Percentiles rank a stretch among this genome's conserved stretches.
These are phyloP conservation scores for Riparia riparia DNA, from an alignment of 2,113 vertebrate genomes.

Conservation along the genomic window DNA sequence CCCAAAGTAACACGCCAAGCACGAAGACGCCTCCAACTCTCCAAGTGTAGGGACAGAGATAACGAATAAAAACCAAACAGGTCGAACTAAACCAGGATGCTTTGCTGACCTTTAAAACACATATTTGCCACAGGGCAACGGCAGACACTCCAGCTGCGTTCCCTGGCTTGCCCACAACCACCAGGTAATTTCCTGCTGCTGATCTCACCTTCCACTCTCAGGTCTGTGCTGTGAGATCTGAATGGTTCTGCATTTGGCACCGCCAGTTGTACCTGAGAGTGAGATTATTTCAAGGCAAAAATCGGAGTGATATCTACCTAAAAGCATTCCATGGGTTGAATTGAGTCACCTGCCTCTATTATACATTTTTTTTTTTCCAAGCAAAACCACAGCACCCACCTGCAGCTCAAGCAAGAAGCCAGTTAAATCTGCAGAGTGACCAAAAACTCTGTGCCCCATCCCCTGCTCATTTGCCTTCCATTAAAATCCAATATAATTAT, in stretches of 20 bases:
- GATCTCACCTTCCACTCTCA: not conserved
- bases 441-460: not conserved
- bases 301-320: not conserved
- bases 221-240: not conserved
- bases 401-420: not conserved
- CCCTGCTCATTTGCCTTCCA: not conserved
- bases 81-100: not conserved
- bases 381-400: not conserved
- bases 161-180: not conserved
- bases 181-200: not conserved
- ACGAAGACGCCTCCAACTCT: accelerated
- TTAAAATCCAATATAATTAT: not conserved
- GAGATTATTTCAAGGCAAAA: not conserved
- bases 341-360: not conserved
- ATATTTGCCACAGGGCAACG: not conserved
- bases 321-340: not conserved
- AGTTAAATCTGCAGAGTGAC: not conserved
- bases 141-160: not conserved
- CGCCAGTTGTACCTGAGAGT: accelerated
- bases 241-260: not conserved
- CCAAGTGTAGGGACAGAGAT: not conserved
- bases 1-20: accelerated
- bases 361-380: not conserved
- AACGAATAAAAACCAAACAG: not conserved
- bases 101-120: not conserved